Percentiles rank a stretch among this genome's conserved stretches.
Conservation (phyloP, 2,888 invertebrate species). For the Ochropacha duplaris region DNA sequence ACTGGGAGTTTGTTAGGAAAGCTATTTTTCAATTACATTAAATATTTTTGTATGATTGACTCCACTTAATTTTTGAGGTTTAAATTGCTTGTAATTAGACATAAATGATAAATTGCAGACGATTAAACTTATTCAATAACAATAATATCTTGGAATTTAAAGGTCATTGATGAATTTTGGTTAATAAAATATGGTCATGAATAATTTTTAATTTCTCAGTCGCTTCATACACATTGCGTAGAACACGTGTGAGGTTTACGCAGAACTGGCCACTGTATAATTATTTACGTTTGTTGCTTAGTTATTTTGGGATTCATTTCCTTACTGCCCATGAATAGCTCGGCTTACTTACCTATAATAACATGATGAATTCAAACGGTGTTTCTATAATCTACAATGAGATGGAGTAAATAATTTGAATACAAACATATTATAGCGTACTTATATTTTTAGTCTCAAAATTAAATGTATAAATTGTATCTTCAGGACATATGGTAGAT, state of each 20-base stretch:
- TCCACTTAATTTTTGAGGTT: too few species aligned
- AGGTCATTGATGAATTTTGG: too few species aligned
- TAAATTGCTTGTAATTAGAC: too few species aligned
- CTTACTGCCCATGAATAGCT: slow-evolving; percentile 37
- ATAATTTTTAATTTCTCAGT: slow-evolving; percentile 13
- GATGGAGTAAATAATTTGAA: neutral
- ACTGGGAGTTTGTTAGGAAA: neutral
- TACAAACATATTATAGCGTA: neutral
- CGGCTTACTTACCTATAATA: slow-evolving; percentile 20
- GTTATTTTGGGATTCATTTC: slow-evolving; percentile 58
- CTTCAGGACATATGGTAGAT: slow-evolving; percentile 26
- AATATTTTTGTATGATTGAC: too few species aligned
- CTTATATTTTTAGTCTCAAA: neutral
- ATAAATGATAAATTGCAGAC: too few species aligned
- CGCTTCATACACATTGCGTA: slow-evolving; percentile 29
- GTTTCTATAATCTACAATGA: neutral
- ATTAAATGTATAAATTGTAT: slow-evolving; percentile 5
- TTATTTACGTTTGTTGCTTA: slow-evolving; percentile 55
- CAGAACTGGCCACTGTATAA: slow-evolving; percentile 46
- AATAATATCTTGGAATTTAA: too few species aligned
- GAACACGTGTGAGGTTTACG: slow-evolving; percentile 54
- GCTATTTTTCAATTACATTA: neutral
- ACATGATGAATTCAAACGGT: neutral
- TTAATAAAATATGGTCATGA: neutral
- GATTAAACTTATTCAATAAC: too few species aligned